Percentiles rank a stretch among this genome's conserved stretches.
phyloP scores from a whole-genome alignment of 2,113 vertebrate species.

The Pelecanus crispus region DNA sequence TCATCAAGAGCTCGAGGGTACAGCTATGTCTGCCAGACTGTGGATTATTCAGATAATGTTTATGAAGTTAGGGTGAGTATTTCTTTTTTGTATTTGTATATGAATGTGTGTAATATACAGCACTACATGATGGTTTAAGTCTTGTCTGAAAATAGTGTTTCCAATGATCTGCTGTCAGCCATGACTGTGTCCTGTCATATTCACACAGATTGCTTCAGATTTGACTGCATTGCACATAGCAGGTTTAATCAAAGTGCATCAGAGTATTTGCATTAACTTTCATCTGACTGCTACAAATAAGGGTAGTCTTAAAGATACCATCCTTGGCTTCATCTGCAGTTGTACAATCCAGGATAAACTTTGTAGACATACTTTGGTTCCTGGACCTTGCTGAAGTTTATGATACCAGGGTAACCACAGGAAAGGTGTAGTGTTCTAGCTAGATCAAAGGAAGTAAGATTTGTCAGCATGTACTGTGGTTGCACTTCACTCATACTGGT shows the following conservation, averaged over 20 bases:
- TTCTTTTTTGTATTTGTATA: not conserved
- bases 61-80: slow-evolving; percentile 98
- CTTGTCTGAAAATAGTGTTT: not conserved
- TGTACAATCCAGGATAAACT: not conserved
- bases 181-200: not conserved
- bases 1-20: slow-evolving; percentile 90
- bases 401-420: not conserved
- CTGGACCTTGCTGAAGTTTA: not conserved
- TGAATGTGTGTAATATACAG: not conserved
- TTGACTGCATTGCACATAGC: not conserved
- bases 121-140: not conserved
- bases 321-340: not conserved
- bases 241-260: not conserved
- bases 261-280: not conserved
- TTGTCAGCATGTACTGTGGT: not conserved
- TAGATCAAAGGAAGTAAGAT: not conserved
- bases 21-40: slow-evolving; percentile 95
- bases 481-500: not conserved
- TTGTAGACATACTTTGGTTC: not conserved
- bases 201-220: not conserved
- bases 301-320: not conserved
- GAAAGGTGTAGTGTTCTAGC: not conserved
- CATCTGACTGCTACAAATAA: not conserved
- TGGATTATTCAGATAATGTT: slow-evolving; percentile 93
- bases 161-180: not conserved